Percentiles rank a stretch among this genome's conserved stretches.
Evolutionary conservation across 2,797 vertebrate genomes (phyloP).

Genomic region (Gastrophryne carolinensis): DNA sequence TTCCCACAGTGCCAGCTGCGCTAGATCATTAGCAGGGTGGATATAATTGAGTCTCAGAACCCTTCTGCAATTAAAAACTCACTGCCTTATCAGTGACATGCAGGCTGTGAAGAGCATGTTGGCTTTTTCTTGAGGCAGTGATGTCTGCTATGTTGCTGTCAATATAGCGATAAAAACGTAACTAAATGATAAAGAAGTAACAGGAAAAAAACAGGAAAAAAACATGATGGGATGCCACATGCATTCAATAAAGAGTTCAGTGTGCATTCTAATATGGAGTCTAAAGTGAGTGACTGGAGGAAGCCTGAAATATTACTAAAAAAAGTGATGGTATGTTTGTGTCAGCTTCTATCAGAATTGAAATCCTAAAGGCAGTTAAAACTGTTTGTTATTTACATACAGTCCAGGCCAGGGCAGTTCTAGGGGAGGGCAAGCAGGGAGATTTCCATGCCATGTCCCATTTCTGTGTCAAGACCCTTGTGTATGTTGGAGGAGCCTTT

Average conservation of each 20-base stretch:
- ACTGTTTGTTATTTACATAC: too few species aligned
- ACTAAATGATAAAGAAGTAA: constrained; percentile 8
- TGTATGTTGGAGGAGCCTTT: too few species aligned
- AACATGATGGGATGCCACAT: not conserved
- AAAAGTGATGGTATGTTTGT: not conserved
- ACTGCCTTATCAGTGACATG: not conserved
- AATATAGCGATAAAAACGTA: not conserved
- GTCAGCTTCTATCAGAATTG: not conserved
- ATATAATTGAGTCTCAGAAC: constrained; percentile 26
- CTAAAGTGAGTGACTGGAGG: not conserved
- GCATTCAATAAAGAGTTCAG: constrained; percentile 2
- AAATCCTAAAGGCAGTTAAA: not conserved
- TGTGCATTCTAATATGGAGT: not conserved
- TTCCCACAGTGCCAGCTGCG: not conserved
- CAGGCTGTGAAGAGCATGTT: not conserved
- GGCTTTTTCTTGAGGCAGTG: not conserved
- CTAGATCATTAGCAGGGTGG: not conserved
- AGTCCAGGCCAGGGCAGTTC: not conserved
- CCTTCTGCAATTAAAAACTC: not conserved
- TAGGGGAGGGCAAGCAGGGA: too few species aligned
- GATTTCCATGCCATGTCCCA: too few species aligned
- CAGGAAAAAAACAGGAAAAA: not conserved
- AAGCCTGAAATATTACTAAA: not conserved
- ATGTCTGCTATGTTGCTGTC: not conserved
- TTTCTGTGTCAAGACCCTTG: too few species aligned